These are phyloP conservation scores for Pangasius djambal DNA, from an alignment of 2,797 vertebrate species.

Conservation along the genomic window DNA sequence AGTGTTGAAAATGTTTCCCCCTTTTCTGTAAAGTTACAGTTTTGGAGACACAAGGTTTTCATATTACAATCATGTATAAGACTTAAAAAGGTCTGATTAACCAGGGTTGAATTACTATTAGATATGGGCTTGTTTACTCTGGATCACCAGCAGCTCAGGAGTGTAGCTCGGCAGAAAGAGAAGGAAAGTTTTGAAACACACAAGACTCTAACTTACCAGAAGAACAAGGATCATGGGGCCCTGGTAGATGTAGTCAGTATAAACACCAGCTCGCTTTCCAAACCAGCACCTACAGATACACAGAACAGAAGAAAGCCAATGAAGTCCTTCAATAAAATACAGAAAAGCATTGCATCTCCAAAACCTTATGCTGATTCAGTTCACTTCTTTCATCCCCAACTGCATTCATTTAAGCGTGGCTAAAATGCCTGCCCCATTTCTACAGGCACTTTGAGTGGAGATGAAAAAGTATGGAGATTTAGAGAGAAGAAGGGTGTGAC, in stretches of 20 bases:
- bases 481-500: not conserved
- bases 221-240: constrained; percentile 87
- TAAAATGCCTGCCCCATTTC: constrained; percentile 25
- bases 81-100: not conserved
- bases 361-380: not conserved
- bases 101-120: not conserved
- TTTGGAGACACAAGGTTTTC: not conserved
- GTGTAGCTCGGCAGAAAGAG: too few species aligned
- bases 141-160: too few species aligned
- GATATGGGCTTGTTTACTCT: not conserved
- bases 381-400: constrained; percentile 13
- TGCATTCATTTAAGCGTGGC: not conserved
- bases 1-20: not conserved
- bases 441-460: constrained; percentile 4
- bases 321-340: not conserved
- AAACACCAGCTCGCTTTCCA: constrained; percentile 82
- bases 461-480: constrained; percentile 9
- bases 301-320: constrained; percentile 22
- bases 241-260: constrained; percentile 88
- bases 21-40: not conserved
- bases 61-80: not conserved
- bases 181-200: not conserved
- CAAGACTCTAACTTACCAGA: constrained; percentile 72
- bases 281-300: constrained; percentile 84
- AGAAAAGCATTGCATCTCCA: not conserved